Evolutionary conservation across 2,888 invertebrate species (phyloP).

Genomic region (Acleris laterana): DNA sequence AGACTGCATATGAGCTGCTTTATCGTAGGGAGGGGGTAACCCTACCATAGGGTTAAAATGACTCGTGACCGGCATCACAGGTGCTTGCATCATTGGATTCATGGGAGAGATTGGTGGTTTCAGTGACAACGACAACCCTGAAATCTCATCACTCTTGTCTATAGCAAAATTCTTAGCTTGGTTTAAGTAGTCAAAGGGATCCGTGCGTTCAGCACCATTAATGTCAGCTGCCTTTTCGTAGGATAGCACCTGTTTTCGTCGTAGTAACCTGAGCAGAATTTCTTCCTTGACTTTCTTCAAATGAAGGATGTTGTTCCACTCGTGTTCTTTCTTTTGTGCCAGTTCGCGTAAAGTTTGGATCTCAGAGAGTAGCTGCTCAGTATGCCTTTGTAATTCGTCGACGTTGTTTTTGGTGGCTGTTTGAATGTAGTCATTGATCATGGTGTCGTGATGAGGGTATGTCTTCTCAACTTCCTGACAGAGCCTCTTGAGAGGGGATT

Average conservation of each 20-base stretch:
- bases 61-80: constrained; percentile 67
- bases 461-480: constrained; percentile 80
- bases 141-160: constrained; percentile 79
- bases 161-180: constrained; percentile 75
- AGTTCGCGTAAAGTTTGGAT: constrained; percentile 89
- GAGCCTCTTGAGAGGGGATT: constrained; percentile 77
- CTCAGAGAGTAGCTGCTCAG: constrained; percentile 86
- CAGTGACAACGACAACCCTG: constrained; percentile 68
- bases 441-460: constrained; percentile 84
- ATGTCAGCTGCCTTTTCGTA: constrained; percentile 73
- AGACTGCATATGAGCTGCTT: constrained; percentile 70
- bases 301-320: constrained; percentile 93
- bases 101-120: constrained; percentile 67
- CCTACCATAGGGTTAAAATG: constrained; percentile 75
- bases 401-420: constrained; percentile 85
- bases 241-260: constrained; percentile 87
- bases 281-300: constrained; percentile 94
- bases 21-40: constrained; percentile 76
- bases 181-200: constrained; percentile 75
- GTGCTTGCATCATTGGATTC: constrained; percentile 67
- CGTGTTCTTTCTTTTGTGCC: constrained; percentile 92
- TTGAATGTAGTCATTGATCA: constrained; percentile 87
- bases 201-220: constrained; percentile 67
- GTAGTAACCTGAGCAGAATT: constrained; percentile 87
- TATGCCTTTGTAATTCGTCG: constrained; percentile 85